Evolutionary conservation across 2,797 vertebrate genomes (phyloP).

Genomic region (Bucorvus abyssinicus): DNA sequence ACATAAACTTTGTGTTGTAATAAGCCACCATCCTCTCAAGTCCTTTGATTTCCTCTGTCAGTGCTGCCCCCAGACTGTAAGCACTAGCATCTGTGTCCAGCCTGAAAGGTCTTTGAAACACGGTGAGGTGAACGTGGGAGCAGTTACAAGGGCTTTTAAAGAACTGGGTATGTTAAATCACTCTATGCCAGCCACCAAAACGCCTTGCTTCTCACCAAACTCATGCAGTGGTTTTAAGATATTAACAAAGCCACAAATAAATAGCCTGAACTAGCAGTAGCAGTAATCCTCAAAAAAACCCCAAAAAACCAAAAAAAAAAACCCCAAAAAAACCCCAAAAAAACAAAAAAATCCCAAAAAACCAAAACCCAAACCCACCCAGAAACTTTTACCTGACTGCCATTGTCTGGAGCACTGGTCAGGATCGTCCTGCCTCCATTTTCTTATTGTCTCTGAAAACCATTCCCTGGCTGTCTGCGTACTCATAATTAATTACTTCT

Average conservation of each 20-base stretch:
- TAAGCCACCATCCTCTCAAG: neutral
- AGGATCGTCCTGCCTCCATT: neutral
- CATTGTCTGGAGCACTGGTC: neutral
- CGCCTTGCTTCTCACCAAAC: neutral
- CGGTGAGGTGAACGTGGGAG: neutral
- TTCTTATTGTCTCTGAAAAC: neutral
- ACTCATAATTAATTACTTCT: neutral
- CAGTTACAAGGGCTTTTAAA: neutral
- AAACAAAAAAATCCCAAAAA: neutral
- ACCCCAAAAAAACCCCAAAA: too few species aligned
- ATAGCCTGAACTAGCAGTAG: neutral
- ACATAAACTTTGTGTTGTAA: neutral
- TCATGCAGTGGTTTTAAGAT: neutral
- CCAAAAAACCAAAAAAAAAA: neutral
- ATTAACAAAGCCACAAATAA: constrained; percentile 26
- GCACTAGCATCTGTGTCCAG: neutral
- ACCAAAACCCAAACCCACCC: neutral
- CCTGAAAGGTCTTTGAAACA: constrained; percentile 13
- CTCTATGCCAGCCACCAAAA: neutral
- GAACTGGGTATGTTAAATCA: neutral
- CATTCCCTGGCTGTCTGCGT: neutral
- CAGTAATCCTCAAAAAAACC: neutral
- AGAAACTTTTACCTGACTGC: neutral
- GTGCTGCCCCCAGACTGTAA: neutral
- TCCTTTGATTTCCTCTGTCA: constrained; percentile 30